Evolutionary conservation across 2,797 vertebrate genomes (phyloP).

Genomic region (Halcyon chelicuti): DNA sequence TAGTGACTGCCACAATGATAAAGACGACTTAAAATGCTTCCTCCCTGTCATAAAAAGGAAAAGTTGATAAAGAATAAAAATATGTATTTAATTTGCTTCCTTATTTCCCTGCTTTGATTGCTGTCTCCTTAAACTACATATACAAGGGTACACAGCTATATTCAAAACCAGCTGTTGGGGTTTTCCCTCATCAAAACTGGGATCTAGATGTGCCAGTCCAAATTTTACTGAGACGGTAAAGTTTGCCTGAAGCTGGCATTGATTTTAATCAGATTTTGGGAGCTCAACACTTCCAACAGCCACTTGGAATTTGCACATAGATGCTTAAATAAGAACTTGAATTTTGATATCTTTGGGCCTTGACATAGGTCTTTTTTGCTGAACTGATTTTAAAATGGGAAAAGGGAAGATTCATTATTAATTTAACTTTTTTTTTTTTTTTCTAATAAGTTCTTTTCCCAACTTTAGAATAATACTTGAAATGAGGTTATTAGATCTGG

Average conservation of each 20-base stretch:
- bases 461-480: background rate
- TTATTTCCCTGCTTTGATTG: background rate
- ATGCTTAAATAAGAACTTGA: background rate
- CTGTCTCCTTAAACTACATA: background rate
- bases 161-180: background rate
- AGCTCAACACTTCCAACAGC: background rate
- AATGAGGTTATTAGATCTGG: background rate
- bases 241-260: background rate
- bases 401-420: background rate
- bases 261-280: background rate
- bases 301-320: background rate
- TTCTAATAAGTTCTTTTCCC: background rate
- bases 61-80: background rate
- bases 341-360: background rate
- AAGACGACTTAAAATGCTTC: background rate
- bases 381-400: background rate
- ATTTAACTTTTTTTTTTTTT: background rate
- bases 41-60: background rate
- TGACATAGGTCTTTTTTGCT: background rate
- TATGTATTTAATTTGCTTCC: background rate
- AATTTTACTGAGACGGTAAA: background rate
- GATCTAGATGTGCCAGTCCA: background rate
- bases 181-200: background rate
- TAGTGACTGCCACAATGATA: background rate
- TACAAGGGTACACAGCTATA: background rate